Evolutionary conservation across 2,888 invertebrate species (phyloP), one percentile per base, ranked within the genome.

Genomic region (Ornithoptera priamus): DNA sequence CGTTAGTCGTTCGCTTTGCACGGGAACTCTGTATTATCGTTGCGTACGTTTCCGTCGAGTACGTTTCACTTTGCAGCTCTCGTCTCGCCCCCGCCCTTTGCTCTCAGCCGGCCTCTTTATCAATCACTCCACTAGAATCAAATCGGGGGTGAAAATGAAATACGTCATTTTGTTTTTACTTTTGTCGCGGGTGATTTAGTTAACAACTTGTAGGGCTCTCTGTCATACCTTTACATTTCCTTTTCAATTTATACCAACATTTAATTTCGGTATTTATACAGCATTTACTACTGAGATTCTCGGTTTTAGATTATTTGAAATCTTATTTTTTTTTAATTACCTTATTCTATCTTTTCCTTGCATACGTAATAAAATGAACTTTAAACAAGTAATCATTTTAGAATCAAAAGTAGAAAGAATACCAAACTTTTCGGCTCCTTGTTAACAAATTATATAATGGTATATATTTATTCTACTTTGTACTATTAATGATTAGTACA

Each of bases 111-210:
- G 24, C 36, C 85, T 80, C 83, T 87, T 80, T 81, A 83, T 87
- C 87, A 87, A 85, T 85, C 86, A 85, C 80, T 80, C 80, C 79
- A 77, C 75, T 79, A 78, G 80, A 85, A 86, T 86, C 80, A 81
- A 85, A 87, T 85, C 84, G 82, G 77, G 85, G 84, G 83, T 82
- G 81, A 81, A 82, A 83, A 82, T 78, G 78, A 84, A 84, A 84
- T 82, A 78, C 77, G 81, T 78, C 83, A 81, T 77, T 74, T 74
- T 74, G 73, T 72, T 76, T 72, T 72, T 73, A 70, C 69, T 70
- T 69, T 69, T 62, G 58, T 73, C 76, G 71, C 62, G 72, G 71
- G 75, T 77, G 75, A 72, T 75, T 77, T 72, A 70, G 64, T 74
- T 74, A 73, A 67, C 36, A 68, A 62, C 64, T 70, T 67, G 72